A percentile compares a stretch with the other conserved stretches of the same genome.
phyloP scores from a whole-genome alignment of 2,113 vertebrate species.

The Phoxinus phoxinus region DNA sequence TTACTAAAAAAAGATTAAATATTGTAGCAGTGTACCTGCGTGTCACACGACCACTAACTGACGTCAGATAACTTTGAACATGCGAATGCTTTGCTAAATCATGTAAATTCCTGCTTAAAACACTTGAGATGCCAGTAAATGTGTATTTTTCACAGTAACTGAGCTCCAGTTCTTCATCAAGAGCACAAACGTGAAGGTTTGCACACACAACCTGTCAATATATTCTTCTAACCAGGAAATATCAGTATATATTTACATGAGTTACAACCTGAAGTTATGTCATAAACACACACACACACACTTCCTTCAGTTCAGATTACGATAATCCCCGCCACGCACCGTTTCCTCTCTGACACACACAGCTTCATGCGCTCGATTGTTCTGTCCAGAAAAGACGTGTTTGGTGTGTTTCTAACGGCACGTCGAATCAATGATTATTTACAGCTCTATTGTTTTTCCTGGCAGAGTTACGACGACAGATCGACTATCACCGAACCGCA shows the following conservation, averaged over 20 bases:
- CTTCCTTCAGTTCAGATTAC: conserved; percentile 9
- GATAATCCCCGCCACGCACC: conserved; percentile 8
- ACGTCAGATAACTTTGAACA: background rate
- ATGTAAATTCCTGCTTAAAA: too few species aligned
- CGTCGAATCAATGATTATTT: conserved; percentile 8
- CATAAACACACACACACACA: conserved; percentile 11
- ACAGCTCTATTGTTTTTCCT: conserved; percentile 28
- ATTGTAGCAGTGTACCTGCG: too few species aligned
- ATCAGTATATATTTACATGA: background rate
- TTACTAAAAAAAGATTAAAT: too few species aligned
- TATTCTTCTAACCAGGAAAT: background rate
- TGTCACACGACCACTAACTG: background rate
- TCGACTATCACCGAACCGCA: conserved; percentile 40
- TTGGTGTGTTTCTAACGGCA: background rate
- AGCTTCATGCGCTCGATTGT: background rate
- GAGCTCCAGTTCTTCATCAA: background rate
- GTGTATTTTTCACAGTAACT: background rate
- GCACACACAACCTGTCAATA: background rate
- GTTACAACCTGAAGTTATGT: background rate
- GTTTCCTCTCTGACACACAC: conserved; percentile 21
- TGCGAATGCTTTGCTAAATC: too few species aligned
- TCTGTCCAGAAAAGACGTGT: background rate
- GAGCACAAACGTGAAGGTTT: background rate
- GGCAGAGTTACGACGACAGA: conserved; percentile 5
- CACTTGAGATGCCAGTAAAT: too few species aligned